Evolutionary conservation across 2,888 invertebrate genomes (phyloP).

Genomic region (Xylocampa areola): DNA sequence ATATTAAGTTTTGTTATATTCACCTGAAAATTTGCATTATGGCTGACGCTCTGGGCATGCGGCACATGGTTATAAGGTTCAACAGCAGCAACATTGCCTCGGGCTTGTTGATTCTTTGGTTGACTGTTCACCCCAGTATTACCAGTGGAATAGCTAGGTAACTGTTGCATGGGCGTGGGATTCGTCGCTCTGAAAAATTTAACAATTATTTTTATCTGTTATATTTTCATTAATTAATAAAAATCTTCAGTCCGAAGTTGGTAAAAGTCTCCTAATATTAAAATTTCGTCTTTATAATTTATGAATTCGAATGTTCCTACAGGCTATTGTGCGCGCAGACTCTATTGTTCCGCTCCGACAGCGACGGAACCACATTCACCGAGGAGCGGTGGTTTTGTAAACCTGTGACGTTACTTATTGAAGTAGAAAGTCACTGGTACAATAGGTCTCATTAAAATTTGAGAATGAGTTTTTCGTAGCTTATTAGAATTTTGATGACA

Average conservation of each 20-base stretch:
- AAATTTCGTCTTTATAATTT: no score
- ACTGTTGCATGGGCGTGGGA: conserved; percentile 85
- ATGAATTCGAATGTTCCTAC: conserved; percentile 57
- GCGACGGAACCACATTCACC: conserved; percentile 26
- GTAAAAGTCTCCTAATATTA: no score
- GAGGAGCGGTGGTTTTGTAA: conserved; percentile 24
- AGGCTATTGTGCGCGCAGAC: conserved; percentile 32
- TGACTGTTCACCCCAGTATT: conserved; percentile 76
- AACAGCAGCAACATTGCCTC: conserved; percentile 96
- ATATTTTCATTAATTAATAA: no score
- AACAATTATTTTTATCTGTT: no score
- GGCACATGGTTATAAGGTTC: conserved; percentile 97
- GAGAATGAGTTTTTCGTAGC: not conserved
- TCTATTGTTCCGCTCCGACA: conserved; percentile 31
- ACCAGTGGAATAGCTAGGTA: conserved; percentile 82
- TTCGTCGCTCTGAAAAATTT: conserved; percentile 82
- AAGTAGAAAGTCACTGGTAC: conserved; percentile 8
- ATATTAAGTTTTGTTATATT: not conserved
- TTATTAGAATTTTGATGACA: not conserved
- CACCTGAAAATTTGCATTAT: conserved; percentile 86
- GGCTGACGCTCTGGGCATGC: conserved; percentile 88
- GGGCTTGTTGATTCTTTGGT: conserved; percentile 89
- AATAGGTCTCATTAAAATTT: conserved; percentile 11
- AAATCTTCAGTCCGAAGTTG: no score
- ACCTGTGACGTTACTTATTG: conserved; percentile 16